phyloP scores from a whole-genome alignment of 1,140 invertebrate species.

The Heliconius hewitsoni region DNA sequence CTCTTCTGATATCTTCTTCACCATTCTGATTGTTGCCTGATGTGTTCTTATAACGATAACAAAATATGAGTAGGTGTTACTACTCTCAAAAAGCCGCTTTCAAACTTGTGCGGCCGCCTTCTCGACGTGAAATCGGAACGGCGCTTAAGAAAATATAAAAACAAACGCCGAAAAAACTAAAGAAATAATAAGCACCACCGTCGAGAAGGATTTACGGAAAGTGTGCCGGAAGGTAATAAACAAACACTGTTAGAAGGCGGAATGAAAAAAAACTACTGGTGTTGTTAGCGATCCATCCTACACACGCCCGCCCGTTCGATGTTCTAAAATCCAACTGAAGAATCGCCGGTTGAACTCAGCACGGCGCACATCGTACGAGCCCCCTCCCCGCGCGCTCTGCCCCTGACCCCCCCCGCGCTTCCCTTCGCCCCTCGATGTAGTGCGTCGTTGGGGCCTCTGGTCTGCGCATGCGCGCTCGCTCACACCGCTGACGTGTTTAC shows the following conservation, averaged over 20 bases:
- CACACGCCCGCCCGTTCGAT: slow-evolving; percentile 80
- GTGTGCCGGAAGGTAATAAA: slow-evolving; percentile 78
- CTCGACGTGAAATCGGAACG: slow-evolving; percentile 79
- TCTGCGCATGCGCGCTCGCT: slow-evolving; percentile 71
- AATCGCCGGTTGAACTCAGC: slow-evolving; percentile 60
- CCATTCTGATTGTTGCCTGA: slow-evolving; percentile 76
- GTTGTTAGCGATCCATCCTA: slow-evolving; percentile 78
- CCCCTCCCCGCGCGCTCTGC: slow-evolving; percentile 39
- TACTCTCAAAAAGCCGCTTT: slow-evolving; percentile 80
- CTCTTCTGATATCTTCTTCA: slow-evolving; percentile 82
- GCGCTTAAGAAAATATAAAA: slow-evolving; percentile 67
- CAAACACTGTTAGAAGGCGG: slow-evolving; percentile 79
- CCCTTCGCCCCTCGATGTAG: slow-evolving; percentile 36
- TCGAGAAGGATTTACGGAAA: slow-evolving; percentile 78
- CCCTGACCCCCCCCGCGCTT: slow-evolving; percentile 28
- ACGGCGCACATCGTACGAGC: slow-evolving; percentile 47
- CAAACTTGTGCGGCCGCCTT: slow-evolving; percentile 78
- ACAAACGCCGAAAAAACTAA: slow-evolving; percentile 62
- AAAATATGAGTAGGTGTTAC: slow-evolving; percentile 73
- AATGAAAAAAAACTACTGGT: slow-evolving; percentile 77
- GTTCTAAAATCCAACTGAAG: slow-evolving; percentile 80
- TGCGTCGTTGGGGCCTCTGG: slow-evolving; percentile 67
- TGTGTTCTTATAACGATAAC: slow-evolving; percentile 69
- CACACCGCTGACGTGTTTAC: slow-evolving; percentile 77
- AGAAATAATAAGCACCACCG: slow-evolving; percentile 71